Base-by-base conservation (phyloP, 2,113 vertebrate species). In the Sander vitreus region DNA sequence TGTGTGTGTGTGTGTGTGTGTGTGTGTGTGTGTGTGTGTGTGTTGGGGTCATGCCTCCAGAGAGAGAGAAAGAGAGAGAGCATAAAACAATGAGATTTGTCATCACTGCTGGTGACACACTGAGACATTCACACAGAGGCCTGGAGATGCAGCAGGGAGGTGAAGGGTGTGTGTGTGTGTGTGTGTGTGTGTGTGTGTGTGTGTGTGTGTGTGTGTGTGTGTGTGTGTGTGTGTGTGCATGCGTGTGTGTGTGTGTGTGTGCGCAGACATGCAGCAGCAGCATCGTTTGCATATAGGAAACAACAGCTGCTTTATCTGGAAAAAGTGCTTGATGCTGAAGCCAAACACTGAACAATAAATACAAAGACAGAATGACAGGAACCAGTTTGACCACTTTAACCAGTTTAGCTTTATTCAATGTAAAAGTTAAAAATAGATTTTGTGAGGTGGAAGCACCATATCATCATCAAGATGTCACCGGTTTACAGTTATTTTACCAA, bases 251-350 rank as follows among this genome's bases (percentile, higher is more conserved):
- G 57, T 19, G 74, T 14, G 67, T 3, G 58, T 43, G 70, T 27
- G 48, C 30, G 84, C 15, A 47, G 13, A 25, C 15, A 36, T 33
- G 73, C 50, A 65, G 70, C 30, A 36, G 62, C 71, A 70, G 65
- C 62, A 64, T 33, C 60, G 91, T 93, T 90, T 89, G 76, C 90
- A 92, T 87, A 55, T 86, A 55, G 33, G 8, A 78, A 87, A 93
- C 90, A 93, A 92, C 86, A 85, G 81, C 59, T 23, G 53, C 91
- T 83, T 79, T 90, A 84, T 89, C 43, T 83, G 78, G 80, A n/a
- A 66, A 1, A 14, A 0, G 3, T 45, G 53, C 67, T 83, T 82
- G 70, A 88, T 67, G 39, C 76, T 62, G 59, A 43, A 65, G 63
- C 66, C 80, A 78, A 86, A 83, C 62, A 85, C 54, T 78, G 80